A percentile compares a stretch with the other conserved stretches of the same genome.
Conservation (phyloP, 2,113 vertebrate species). For the Brachyhypopomus gauderio region DNA sequence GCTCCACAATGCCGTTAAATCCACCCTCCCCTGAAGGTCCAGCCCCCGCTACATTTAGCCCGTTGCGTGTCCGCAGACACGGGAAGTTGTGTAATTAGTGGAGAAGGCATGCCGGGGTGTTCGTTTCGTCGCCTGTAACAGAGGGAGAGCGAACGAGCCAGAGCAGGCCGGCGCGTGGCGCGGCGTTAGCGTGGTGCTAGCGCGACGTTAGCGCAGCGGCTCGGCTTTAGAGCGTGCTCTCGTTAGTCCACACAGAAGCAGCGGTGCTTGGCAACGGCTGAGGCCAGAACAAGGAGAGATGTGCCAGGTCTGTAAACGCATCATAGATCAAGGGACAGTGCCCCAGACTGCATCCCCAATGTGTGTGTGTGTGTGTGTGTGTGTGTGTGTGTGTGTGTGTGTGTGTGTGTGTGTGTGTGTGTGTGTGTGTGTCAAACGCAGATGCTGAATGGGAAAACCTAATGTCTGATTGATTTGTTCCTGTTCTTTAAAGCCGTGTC, state of each 20-base stretch:
- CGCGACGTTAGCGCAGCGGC: not conserved
- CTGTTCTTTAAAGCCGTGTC: not conserved
- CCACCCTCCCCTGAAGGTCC: not conserved
- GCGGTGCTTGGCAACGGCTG: not conserved
- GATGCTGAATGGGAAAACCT: not conserved
- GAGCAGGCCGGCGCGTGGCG: not conserved
- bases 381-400: too few species aligned
- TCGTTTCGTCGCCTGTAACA: not conserved
- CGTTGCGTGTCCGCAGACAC: too few species aligned
- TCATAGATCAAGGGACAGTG: too few species aligned
- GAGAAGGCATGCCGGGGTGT: not conserved
- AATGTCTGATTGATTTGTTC: not conserved
- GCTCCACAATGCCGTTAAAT: too few species aligned
- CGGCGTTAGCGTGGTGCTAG: not conserved
- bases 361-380: too few species aligned
- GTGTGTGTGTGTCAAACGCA: too few species aligned
- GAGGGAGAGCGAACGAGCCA: not conserved
- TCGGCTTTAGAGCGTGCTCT: not conserved
- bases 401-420: too few species aligned
- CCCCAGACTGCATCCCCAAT: too few species aligned
- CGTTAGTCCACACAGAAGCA: not conserved
- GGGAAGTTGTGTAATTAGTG: not conserved
- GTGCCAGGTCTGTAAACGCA: too few species aligned
- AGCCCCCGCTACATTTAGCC: slow-evolving; percentile 16
- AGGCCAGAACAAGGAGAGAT: too few species aligned